Percentiles rank a stretch among this genome's conserved stretches.
Evolutionary conservation across 2,113 vertebrate species (phyloP).

Genomic region (Enhydra lutris): DNA sequence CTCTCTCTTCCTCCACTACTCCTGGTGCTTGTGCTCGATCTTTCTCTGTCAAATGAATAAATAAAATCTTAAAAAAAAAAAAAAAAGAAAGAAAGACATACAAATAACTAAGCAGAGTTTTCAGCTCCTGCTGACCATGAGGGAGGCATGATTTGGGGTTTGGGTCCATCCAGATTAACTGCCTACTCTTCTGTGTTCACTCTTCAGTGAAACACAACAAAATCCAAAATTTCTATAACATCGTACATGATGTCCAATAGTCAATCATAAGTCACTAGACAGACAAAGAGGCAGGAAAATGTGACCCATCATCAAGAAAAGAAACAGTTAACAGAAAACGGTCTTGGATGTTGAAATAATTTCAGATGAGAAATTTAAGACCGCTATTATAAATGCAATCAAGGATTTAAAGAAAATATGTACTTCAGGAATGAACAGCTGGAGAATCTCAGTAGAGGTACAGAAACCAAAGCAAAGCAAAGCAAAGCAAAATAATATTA

Average conservation of each 20-base stretch:
- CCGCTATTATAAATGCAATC: background rate
- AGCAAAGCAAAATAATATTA: background rate
- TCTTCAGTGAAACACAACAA: background rate
- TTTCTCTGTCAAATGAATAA: no score
- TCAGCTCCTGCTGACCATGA: background rate
- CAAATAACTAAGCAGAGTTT: background rate
- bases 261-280: background rate
- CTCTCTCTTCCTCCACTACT: no score
- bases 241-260: fast-evolving
- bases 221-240: background rate
- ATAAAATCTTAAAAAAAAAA: no score
- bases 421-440: background rate
- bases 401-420: background rate
- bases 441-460: background rate
- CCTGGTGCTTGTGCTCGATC: no score
- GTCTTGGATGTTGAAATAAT: background rate
- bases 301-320: background rate
- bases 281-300: background rate
- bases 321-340: background rate
- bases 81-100: no score
- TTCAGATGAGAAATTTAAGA: background rate
- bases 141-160: background rate
- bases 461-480: background rate
- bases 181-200: background rate
- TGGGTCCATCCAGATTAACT: background rate